Conservation (phyloP, 2,797 vertebrate species). For the Acridotheres tristis region DNA sequence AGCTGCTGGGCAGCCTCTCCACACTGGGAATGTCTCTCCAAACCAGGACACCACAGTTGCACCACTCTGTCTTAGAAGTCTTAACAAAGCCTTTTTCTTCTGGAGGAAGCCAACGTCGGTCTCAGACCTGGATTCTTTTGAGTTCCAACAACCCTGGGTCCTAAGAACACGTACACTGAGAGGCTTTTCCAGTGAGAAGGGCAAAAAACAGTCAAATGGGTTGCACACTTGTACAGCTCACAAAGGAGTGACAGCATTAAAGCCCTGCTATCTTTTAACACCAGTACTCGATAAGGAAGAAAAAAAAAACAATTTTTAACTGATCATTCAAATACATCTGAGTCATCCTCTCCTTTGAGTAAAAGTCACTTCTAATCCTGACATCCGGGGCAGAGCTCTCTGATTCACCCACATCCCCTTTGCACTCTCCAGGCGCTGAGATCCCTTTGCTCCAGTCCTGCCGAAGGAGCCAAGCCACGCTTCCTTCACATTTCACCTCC, state of each 20-base stretch:
- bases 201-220: neutral
- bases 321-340: conserved; percentile 24
- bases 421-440: neutral
- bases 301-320: conserved; percentile 6
- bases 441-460: neutral
- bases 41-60: neutral
- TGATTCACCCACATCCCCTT: neutral
- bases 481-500: neutral
- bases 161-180: neutral
- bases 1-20: neutral
- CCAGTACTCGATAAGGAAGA: neutral
- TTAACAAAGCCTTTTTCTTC: neutral
- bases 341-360: conserved; percentile 34
- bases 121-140: neutral
- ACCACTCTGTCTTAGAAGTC: neutral
- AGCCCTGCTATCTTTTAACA: neutral
- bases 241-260: neutral
- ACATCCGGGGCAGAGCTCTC: conserved; percentile 31
- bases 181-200: neutral
- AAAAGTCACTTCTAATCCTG: conserved; percentile 40
- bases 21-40: neutral
- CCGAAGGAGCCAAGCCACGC: neutral
- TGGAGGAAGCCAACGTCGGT: neutral
- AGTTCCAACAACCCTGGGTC: neutral
- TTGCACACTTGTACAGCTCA: neutral